phyloP scores from a whole-genome alignment of 1,140 invertebrate genomes.

The Megalonaias nervosa region DNA sequence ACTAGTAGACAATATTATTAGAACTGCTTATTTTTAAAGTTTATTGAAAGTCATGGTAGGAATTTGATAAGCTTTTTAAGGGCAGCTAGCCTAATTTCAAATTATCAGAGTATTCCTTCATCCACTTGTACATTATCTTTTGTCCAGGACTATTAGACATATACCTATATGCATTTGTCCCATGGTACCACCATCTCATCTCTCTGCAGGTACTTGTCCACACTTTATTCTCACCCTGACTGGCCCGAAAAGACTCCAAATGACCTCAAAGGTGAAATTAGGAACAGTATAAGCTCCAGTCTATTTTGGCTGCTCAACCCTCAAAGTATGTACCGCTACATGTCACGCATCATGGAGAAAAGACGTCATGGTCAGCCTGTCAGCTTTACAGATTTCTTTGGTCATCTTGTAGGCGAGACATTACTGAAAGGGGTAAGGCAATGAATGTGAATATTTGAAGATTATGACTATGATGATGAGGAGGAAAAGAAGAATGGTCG shows the following conservation, averaged over 20 bases:
- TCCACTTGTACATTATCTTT: no score
- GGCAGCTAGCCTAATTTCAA: no score
- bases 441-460: not conserved
- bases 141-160: no score
- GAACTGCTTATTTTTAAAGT: no score
- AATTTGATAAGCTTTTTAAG: no score
- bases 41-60: no score
- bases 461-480: no score
- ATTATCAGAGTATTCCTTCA: no score
- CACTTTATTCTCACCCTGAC: slow-evolving; percentile 69
- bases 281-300: slow-evolving; percentile 67
- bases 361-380: slow-evolving; percentile 70
- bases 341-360: slow-evolving; percentile 69
- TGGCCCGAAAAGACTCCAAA: slow-evolving; percentile 60
- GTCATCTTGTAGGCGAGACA: slow-evolving; percentile 72
- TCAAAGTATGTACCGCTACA: slow-evolving; percentile 64
- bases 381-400: slow-evolving; percentile 74
- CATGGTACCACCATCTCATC: not conserved
- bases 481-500: no score
- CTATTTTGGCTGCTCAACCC: slow-evolving; percentile 65
- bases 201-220: slow-evolving; percentile 69
- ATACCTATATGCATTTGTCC: no score
- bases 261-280: slow-evolving; percentile 67
- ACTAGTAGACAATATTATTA: no score
- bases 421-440: slow-evolving; percentile 68